Evolutionary conservation across 2,113 vertebrate species (phyloP).

Genomic region (Paraplagusia blochii): DNA sequence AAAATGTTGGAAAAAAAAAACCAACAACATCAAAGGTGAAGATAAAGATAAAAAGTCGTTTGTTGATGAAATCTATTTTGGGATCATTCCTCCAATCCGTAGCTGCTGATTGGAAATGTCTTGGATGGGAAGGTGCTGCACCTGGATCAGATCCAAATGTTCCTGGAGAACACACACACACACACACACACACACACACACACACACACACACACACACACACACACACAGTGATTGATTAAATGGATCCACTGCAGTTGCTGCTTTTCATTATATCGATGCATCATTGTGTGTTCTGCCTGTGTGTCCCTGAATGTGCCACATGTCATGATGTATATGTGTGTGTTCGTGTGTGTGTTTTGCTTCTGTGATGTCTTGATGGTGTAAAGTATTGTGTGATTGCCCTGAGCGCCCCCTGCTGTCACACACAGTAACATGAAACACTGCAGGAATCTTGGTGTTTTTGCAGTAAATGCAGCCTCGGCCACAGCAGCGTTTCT

Average conservation of each 20-base stretch:
- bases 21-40: no score
- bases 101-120: background rate
- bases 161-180: background rate
- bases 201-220: constrained; percentile 3
- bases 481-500: constrained; percentile 58
- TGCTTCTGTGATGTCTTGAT: constrained; percentile 9
- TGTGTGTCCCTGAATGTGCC: constrained; percentile 31
- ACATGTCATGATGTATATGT: constrained; percentile 37
- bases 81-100: background rate
- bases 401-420: constrained; percentile 28
- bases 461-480: background rate
- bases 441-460: constrained; percentile 20
- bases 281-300: constrained; percentile 36
- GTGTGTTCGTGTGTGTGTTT: constrained; percentile 42
- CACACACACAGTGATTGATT: constrained; percentile 21
- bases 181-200: background rate
- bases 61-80: background rate
- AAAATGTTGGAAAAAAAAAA: no score
- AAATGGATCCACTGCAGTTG: constrained; percentile 35
- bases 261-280: constrained; percentile 51
- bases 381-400: constrained; percentile 47
- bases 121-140: background rate
- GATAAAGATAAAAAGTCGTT: no score
- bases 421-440: constrained; percentile 7
- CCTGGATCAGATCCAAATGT: constrained; percentile 13